Base-by-base conservation (phyloP, 2,888 invertebrate genomes). In the Pyrochroa serraticornis region DNA sequence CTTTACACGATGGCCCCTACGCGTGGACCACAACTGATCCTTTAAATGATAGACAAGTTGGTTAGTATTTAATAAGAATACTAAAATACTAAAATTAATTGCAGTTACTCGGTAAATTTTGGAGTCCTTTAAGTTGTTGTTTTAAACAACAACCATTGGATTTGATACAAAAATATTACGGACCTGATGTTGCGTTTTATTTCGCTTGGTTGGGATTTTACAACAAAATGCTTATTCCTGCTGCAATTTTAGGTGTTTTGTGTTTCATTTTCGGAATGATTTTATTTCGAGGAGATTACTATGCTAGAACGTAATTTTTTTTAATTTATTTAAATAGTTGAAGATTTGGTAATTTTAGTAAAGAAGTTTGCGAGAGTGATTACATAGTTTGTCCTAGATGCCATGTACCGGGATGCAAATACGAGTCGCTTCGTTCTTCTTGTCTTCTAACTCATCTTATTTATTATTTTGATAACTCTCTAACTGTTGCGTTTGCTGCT, bases 121-220 rank as follows among this genome's bases (percentile, higher is more conserved):
- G 70, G 70, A 65, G 70, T 2, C 65, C 54, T 34, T 38, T 62
- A 3, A 14, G 34, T 0, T 53, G 58, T 3, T 63, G 61, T 55
- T 84, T 82, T 73, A 86, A 84, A 72, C 79, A 81, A 51, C 87
- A 87, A 70, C 87, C 88, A 0, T 70, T 87, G 7, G 82, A 84
- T 70, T 75, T 85, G 39, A 80, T 88, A 31, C 78, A 83, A 58
- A 79, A 81, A 63, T 85, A 85, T 71, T 83, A 82, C 68, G 85
- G 85, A 3, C 81, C 83, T 35, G 82, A 85, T 74, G 77, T 83
- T 34, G 82, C 79, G 0, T 77, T 85, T 49, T 85, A 84, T 67
- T 85, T 84, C 67, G 82, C 83, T 5, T 85, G 83, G 80, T 70
- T 83, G 30, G 83, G 82, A 10, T 83, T 82, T 69, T 85, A 83